Percentiles rank a stretch among this genome's conserved stretches.
These are phyloP conservation scores for Apamea sordens DNA, from an alignment of 2,888 invertebrate genomes.

Conservation along the genomic window DNA sequence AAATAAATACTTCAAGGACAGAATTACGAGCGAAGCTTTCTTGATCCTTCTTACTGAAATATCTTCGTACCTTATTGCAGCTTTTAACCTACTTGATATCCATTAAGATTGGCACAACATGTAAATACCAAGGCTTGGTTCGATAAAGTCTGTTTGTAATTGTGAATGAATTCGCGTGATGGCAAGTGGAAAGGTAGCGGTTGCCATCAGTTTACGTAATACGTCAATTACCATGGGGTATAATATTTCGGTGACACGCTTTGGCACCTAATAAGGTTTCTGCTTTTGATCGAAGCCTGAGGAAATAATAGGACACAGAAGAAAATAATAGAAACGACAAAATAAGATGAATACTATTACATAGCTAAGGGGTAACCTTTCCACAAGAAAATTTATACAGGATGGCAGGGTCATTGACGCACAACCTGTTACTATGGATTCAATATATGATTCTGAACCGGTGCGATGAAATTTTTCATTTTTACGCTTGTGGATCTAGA, in stretches of 20 bases:
- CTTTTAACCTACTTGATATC: slow-evolving; percentile 61
- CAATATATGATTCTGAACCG: not conserved
- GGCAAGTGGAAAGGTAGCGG: slow-evolving; percentile 34
- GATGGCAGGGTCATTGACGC: too few species aligned
- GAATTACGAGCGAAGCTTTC: slow-evolving; percentile 34
- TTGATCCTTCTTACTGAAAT: slow-evolving; percentile 38
- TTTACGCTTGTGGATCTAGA: not conserved
- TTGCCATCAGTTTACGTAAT: slow-evolving; percentile 65
- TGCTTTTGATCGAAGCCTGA: slow-evolving; percentile 27
- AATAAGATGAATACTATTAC: not conserved
- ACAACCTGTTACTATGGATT: not conserved
- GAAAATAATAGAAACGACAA: not conserved
- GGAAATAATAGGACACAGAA: slow-evolving; percentile 19
- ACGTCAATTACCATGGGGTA: slow-evolving; percentile 47
- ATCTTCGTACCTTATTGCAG: slow-evolving; percentile 38
- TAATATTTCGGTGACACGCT: slow-evolving; percentile 41
- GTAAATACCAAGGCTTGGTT: slow-evolving; percentile 67
- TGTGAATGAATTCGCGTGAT: slow-evolving; percentile 68
- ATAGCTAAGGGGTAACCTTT: not conserved
- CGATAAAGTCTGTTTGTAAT: slow-evolving; percentile 60
- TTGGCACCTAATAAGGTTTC: slow-evolving; percentile 38
- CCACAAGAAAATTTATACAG: not conserved
- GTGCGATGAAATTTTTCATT: not conserved
- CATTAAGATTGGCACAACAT: slow-evolving; percentile 66
- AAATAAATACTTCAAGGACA: slow-evolving; percentile 38